Conservation (phyloP, 2,888 invertebrate genomes). For the Eucera pruinosa region DNA sequence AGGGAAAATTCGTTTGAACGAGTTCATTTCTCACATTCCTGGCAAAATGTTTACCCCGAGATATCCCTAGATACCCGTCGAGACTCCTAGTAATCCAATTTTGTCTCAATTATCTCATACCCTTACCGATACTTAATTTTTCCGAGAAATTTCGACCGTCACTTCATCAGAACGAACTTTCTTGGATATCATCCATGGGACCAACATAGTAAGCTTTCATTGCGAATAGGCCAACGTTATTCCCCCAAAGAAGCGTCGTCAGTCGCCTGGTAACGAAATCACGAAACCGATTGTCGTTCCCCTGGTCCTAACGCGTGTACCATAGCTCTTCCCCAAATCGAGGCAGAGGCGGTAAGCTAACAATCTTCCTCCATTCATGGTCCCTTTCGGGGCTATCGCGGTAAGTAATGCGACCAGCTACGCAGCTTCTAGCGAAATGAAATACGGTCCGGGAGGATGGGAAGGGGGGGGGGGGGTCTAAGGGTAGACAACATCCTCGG, state of each 20-base stretch:
- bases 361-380: constrained; percentile 45
- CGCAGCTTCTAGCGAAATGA: constrained; percentile 46
- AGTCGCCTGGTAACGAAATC: constrained; percentile 36
- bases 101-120: constrained; percentile 14
- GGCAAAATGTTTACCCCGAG: neutral
- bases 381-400: constrained; percentile 33
- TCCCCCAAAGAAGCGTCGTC: neutral
- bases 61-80: neutral
- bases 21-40: neutral
- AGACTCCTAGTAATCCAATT: constrained; percentile 21
- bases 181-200: neutral
- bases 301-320: constrained; percentile 5
- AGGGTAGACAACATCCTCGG: constrained; percentile 20
- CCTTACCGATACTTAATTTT: constrained; percentile 8
- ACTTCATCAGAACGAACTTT: neutral
- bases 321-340: neutral
- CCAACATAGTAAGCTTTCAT: neutral
- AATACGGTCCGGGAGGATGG: constrained; percentile 40
- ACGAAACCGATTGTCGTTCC: constrained; percentile 22
- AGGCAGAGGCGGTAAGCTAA: constrained; percentile 11
- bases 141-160: constrained; percentile 8
- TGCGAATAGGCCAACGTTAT: constrained; percentile 1
- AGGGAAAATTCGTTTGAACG: neutral
- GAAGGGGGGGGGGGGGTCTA: too few relatives aligned
- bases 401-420: constrained; percentile 10